A percentile compares a stretch with the other conserved stretches of the same genome.
phyloP scores from a whole-genome alignment of 2,888 invertebrate genomes.

The Sipha maydis region DNA sequence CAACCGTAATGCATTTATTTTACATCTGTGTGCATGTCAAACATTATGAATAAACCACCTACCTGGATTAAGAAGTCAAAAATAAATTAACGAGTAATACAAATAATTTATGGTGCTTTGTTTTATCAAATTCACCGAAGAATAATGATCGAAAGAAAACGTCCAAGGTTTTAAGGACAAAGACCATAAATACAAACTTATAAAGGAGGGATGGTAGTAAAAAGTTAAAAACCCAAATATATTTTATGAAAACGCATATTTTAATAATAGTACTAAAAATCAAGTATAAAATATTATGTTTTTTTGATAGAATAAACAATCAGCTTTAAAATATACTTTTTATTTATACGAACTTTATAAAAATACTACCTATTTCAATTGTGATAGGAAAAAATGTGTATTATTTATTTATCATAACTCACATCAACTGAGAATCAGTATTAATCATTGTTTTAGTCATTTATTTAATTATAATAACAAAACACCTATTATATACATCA shows the following conservation, averaged over 20 bases:
- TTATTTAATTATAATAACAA: neutral
- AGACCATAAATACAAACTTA: neutral
- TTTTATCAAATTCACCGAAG: neutral
- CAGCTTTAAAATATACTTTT: slow-evolving; percentile 6
- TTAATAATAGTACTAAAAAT: neutral
- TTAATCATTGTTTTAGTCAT: neutral
- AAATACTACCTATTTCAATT: neutral
- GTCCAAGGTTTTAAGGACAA: neutral
- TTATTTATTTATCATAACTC: neutral
- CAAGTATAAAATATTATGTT: slow-evolving; percentile 7
- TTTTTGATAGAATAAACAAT: slow-evolving; percentile 1
- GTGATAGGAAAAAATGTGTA: neutral
- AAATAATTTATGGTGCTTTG: neutral
- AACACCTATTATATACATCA: neutral
- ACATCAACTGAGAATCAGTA: neutral
- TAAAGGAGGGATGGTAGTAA: neutral
- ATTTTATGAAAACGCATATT: neutral
- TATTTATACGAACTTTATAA: neutral
- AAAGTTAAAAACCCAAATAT: slow-evolving; percentile 14
- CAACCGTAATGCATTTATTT: neutral
- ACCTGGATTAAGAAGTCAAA: neutral
- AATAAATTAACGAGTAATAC: neutral
- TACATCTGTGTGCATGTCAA: neutral
- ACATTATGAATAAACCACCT: neutral
- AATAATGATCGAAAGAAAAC: neutral